Evolutionary conservation across 1,140 invertebrate species (phyloP).

Genomic region (Platyura marginata): DNA sequence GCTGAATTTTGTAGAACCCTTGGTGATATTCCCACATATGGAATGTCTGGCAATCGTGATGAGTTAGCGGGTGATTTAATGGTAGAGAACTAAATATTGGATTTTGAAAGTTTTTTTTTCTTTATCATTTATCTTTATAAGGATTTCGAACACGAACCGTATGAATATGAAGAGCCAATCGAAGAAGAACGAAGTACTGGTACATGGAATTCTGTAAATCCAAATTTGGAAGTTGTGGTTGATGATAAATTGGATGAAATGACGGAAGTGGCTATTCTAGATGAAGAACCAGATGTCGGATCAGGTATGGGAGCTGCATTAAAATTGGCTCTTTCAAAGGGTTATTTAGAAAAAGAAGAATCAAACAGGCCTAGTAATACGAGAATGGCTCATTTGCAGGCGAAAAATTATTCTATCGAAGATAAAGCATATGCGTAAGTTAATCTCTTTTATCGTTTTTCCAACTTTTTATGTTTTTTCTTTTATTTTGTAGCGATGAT

Average conservation of each 20-base stretch:
- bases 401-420: slow-evolving; percentile 91
- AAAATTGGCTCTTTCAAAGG: slow-evolving; percentile 85
- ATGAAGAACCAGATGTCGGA: slow-evolving; percentile 89
- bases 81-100: slow-evolving; percentile 13
- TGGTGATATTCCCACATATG: slow-evolving; percentile 88
- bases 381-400: slow-evolving; percentile 57
- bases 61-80: slow-evolving; percentile 66
- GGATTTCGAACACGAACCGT: slow-evolving; percentile 13
- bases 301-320: slow-evolving; percentile 83
- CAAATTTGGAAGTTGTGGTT: slow-evolving; percentile 20
- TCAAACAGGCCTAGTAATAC: slow-evolving; percentile 48
- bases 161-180: slow-evolving; percentile 9
- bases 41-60: slow-evolving; percentile 71
- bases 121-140: no score
- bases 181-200: slow-evolving; percentile 8
- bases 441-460: slow-evolving; percentile 4
- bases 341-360: slow-evolving; percentile 76
- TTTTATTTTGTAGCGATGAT: slow-evolving; percentile 43
- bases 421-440: slow-evolving; percentile 76
- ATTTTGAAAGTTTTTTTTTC: slow-evolving; percentile 16
- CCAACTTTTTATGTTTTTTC: slow-evolving; percentile 6
- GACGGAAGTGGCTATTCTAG: slow-evolving; percentile 58
- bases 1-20: slow-evolving; percentile 94
- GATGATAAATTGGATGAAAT: slow-evolving; percentile 18
- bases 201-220: slow-evolving; percentile 30